Conservation (phyloP, 2,797 vertebrate genomes). For the Garrulus glandarius region DNA sequence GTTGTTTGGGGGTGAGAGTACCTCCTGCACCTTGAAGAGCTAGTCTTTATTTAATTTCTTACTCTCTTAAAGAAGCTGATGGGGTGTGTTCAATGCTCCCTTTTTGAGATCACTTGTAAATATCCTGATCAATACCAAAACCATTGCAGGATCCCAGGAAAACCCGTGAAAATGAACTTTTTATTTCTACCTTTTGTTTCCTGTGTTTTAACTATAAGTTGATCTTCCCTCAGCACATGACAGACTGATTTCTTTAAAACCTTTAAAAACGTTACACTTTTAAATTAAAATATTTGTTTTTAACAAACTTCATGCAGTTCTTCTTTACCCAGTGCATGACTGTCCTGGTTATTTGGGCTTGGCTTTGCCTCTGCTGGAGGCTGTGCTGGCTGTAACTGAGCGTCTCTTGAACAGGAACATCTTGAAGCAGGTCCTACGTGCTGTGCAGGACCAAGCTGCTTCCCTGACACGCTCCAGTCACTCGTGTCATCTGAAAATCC, state of each 20-base stretch:
- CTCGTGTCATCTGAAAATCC: neutral
- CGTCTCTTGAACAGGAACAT: neutral
- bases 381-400: neutral
- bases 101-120: neutral
- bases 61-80: neutral
- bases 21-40: neutral
- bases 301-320: neutral
- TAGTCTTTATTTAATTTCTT: neutral
- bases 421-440: neutral
- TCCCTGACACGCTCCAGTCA: neutral
- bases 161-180: neutral
- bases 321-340: neutral
- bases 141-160: neutral
- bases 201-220: neutral
- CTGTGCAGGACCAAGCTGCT: conserved; percentile 28
- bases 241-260: neutral
- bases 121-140: neutral
- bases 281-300: neutral
- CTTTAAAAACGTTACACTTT: neutral
- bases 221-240: neutral
- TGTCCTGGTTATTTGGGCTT: neutral
- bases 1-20: neutral
- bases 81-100: neutral
- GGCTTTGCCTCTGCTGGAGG: neutral
- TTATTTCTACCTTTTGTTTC: neutral